Base-by-base conservation (phyloP, 2,113 vertebrate genomes). In the Pongo abelii region DNA sequence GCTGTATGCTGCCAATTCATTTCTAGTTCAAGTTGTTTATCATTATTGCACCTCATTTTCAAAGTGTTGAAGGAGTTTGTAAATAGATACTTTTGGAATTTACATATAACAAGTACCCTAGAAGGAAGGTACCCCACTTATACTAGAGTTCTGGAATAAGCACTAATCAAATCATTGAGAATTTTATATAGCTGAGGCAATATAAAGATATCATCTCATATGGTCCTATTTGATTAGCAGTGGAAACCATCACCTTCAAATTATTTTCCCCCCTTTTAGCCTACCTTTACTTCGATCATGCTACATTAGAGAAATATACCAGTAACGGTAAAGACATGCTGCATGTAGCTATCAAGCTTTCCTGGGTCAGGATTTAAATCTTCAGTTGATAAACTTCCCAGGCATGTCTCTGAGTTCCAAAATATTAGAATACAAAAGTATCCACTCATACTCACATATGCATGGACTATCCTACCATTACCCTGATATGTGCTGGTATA, bases 1-100 rank as follows among this genome's bases (percentile, higher is more conserved):
- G 40, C 6, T 97, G 2, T 79, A 87, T 89, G 6, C 5, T 77
- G 35, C 35, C 95, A 94, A 96, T 61, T 27, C 83, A 84, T 79
- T 97, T 43, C 78, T 84, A 78, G 64, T 46, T 93, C 74, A 97
- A 98, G 78, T 72, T 98, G 50, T 96, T 98, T 93, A 91, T 97
- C 35, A 92, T 84, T 97, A 94, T 64, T 97, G 32, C 77, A 93
- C 5, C 52, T 97, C 40, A 72, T 95, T 98, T 98, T 97, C 93
- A 52, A 97, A 97, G 10, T 86, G 67, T 0, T 35, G 94, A 97
- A 86, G 84, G 92, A 20, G 1, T 8, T 84, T 96, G 92, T 85
- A 89, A 94, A 97, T 6, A 87, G 30, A 96, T 93, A 30, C 16
- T 95, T 89, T 93, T 91, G 4, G 59, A 97, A 96, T 98, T 96